A percentile compares a stretch with the other conserved stretches of the same genome.
Evolutionary conservation across 2,113 vertebrate genomes (phyloP).

Genomic region (Urocitellus parryii): DNA sequence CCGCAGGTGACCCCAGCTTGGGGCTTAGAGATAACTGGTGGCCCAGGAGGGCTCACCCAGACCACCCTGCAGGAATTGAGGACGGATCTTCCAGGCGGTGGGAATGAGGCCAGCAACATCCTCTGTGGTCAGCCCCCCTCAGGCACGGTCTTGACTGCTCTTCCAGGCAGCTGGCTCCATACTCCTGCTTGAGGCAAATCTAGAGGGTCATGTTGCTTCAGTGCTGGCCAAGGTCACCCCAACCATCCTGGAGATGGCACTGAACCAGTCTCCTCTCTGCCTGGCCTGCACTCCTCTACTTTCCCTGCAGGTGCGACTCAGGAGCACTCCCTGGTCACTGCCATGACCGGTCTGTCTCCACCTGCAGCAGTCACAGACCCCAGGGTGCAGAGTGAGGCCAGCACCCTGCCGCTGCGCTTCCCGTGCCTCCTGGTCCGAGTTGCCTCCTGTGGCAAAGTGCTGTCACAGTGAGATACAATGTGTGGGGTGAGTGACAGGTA

Average conservation of each 20-base stretch:
- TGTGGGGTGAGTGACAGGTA: neutral
- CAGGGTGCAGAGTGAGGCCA: too few species aligned
- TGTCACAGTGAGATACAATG: neutral
- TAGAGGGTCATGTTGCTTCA: fast-evolving
- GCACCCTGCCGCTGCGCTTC: too few species aligned
- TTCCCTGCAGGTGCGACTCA: fast-evolving
- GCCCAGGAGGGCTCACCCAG: neutral
- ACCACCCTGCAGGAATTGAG: neutral
- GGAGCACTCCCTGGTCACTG: fast-evolving
- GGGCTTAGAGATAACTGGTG: fast-evolving
- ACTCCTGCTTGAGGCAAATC: neutral
- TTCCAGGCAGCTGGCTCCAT: fast-evolving
- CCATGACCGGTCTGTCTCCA: too few species aligned
- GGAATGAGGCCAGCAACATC: neutral
- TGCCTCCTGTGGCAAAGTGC: neutral
- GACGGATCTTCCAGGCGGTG: neutral
- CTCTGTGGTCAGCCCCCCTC: fast-evolving
- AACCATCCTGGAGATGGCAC: fast-evolving
- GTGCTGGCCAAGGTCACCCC: fast-evolving
- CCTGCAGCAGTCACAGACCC: fast-evolving
- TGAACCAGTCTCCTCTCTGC: neutral
- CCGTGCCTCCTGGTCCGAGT: fast-evolving
- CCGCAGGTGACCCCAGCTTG: fast-evolving
- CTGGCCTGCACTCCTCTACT: fast-evolving
- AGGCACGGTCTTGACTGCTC: fast-evolving